Conservation (phyloP, 1,140 invertebrate species). For the Papilio xuthus region DNA sequence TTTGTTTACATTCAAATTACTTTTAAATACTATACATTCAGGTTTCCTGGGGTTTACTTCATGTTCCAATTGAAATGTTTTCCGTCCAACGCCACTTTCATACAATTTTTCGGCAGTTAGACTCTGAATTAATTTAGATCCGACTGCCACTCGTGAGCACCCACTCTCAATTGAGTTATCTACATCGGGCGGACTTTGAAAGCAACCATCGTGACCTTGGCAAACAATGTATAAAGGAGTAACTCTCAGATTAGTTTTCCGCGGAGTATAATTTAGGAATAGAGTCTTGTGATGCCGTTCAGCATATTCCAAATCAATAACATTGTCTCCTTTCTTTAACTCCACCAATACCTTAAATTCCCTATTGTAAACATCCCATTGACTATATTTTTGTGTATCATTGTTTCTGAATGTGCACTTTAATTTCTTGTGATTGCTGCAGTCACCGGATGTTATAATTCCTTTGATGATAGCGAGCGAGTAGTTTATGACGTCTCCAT, state of each 20-base stretch:
- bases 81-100: conserved; percentile 89
- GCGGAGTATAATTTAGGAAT: conserved; percentile 69
- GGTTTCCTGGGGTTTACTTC: conserved; percentile 83
- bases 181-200: conserved; percentile 88
- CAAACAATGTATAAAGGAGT: conserved; percentile 89
- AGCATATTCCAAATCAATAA: conserved; percentile 66
- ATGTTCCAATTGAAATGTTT: conserved; percentile 91
- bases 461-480: conserved; percentile 77
- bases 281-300: conserved; percentile 64
- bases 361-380: conserved; percentile 76
- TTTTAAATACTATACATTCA: conserved; percentile 86
- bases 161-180: conserved; percentile 89
- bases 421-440: conserved; percentile 74
- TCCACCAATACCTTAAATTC: conserved; percentile 78
- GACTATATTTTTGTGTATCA: conserved; percentile 56
- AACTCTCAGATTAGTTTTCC: conserved; percentile 79
- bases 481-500: conserved; percentile 77
- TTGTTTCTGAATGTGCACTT: conserved; percentile 63
- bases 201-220: conserved; percentile 88
- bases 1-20: conserved; percentile 86
- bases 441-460: conserved; percentile 72
- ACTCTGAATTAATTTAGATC: conserved; percentile 91
- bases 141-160: conserved; percentile 88
- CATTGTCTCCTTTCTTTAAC: conserved; percentile 73
- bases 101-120: conserved; percentile 94